Conservation (phyloP, 2,888 invertebrate genomes). For the Sesia bembeciformis region DNA sequence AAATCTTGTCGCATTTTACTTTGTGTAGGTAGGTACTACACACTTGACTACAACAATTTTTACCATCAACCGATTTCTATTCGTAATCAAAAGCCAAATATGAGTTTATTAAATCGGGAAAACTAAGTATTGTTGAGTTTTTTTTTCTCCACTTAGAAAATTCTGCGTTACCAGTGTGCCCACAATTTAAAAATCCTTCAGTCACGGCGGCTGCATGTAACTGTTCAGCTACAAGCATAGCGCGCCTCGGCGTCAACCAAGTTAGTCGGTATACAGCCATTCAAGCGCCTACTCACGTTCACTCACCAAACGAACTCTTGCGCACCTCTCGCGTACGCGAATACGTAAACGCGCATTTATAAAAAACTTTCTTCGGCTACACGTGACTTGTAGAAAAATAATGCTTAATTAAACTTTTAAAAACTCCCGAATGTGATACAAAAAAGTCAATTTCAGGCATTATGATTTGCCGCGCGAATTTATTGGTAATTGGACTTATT, state of each 20-base stretch:
- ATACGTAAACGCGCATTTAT: not conserved
- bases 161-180: too few species aligned
- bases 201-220: conserved; percentile 21
- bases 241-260: conserved; percentile 17
- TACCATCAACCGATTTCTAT: too few species aligned
- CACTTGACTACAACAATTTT: too few species aligned
- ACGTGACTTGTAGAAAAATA: not conserved
- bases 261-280: not conserved
- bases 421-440: conserved; percentile 13
- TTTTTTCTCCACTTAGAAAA: too few species aligned
- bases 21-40: too few species aligned
- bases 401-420: conserved; percentile 1
- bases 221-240: conserved; percentile 27
- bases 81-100: too few species aligned
- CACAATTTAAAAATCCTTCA: conserved; percentile 22
- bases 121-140: too few species aligned
- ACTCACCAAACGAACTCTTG: not conserved
- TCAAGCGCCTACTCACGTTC: not conserved
- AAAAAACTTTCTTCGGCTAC: too few species aligned
- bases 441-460: conserved; percentile 6
- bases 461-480: conserved; percentile 36
- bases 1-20: too few species aligned
- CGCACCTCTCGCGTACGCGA: not conserved
- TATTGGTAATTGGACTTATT: conserved; percentile 49
- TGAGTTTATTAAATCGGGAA: too few species aligned